Percentiles rank a stretch among this genome's conserved stretches.
phyloP scores from a whole-genome alignment of 2,113 vertebrate species.

The Chamaetylas fuelleborni region DNA sequence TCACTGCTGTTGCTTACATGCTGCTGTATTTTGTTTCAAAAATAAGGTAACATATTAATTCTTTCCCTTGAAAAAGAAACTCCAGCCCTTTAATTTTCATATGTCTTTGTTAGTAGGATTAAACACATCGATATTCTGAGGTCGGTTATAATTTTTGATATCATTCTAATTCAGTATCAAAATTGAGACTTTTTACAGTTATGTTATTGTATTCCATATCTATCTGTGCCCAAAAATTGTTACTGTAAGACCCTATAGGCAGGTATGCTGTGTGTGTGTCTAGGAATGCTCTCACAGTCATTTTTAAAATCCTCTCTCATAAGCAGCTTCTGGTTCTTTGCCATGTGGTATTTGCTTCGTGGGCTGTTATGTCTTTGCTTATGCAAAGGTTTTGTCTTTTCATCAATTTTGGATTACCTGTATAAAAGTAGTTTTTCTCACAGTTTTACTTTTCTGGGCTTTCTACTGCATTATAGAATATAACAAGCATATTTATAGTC shows the following conservation, averaged over 20 bases:
- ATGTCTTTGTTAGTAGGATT: neutral
- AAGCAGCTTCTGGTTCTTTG: rapidly evolving
- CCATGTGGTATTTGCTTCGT: rapidly evolving
- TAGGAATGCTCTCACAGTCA: rapidly evolving
- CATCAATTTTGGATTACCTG: neutral
- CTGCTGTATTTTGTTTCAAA: neutral
- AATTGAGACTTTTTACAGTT: neutral
- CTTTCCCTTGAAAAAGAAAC: neutral
- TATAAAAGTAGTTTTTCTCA: neutral
- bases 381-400: neutral
- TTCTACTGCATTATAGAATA: neutral
- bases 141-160: neutral
- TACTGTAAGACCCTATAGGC: neutral
- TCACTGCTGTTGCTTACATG: neutral
- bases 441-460: neutral
- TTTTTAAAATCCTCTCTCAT: neutral
- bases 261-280: neutral
- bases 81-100: constrained; percentile 11
- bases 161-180: neutral
- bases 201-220: neutral
- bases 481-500: neutral
- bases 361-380: neutral
- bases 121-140: neutral
- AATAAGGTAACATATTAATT: neutral
- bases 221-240: neutral